Base-by-base conservation (phyloP, 2,797 vertebrate species). In the Sebastes jordani region DNA sequence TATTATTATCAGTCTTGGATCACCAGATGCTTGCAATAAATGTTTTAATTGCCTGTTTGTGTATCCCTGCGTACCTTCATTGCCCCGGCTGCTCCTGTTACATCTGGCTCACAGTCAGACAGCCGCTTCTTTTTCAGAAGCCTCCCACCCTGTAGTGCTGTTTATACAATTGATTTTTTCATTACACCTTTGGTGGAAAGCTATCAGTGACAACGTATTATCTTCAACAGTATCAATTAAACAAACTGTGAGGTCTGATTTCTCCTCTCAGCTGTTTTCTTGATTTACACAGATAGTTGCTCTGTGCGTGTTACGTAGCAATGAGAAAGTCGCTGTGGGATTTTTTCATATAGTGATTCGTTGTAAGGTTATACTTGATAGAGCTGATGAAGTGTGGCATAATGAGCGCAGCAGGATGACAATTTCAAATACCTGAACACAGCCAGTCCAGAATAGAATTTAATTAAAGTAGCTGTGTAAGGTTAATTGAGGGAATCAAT, bases 21-120 rank as follows among this genome's bases (percentile, higher is more conserved):
- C 67, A 59, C 60, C 86, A 88, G 84, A 81, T 83, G 81, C 74
- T 74, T 52, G 67, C 62, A 76, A 69, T 87, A 73, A 80, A 82
- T 82, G 71, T 76, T 86, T 67, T 74, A 85, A 89, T 80, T 78
- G 69, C 75, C 65, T 71, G 63, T 81, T 86, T 62, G 55, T 86
- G 36, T 63, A 30, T 75, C 56, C 64, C 68, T 27, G 62, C 38
- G 67, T 76, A 63, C 61, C 18, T 55, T 71, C 72, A 29, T 14
- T 38, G 72, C 72, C 74, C 78, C 42, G 30, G 52, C 87, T 78
- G 63, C 62, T 85, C 16, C 18, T 20, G 66, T 75, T 84, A 22
- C 76, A 81, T 71, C 69, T 84, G 83, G 56, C 70, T 75, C 63
- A 25, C 29, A 69, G 34, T 71, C 71, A 80, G 36, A 38, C 56